Evolutionary conservation across 2,113 vertebrate genomes (phyloP).

Genomic region (Cyphomyrus plagiostoma): DNA sequence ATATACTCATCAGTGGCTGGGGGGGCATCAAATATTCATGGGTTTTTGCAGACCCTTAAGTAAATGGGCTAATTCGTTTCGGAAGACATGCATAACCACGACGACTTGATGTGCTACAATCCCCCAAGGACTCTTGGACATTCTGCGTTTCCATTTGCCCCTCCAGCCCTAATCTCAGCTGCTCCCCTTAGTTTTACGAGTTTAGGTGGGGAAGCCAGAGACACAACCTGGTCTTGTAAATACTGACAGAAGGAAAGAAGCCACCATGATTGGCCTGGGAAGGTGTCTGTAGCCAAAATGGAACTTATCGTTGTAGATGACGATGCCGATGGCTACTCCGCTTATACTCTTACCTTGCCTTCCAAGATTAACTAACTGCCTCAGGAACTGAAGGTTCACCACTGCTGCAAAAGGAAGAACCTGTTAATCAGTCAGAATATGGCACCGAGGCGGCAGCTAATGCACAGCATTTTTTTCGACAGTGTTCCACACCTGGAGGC

Average conservation of each 20-base stretch:
- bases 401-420: conserved; percentile 12
- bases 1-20: conserved; percentile 41
- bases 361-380: background rate
- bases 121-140: conserved; percentile 33
- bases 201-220: conserved; percentile 21
- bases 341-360: background rate
- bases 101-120: conserved; percentile 43
- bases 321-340: background rate
- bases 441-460: conserved; percentile 52
- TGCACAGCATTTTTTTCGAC: background rate
- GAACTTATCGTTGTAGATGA: background rate
- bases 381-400: background rate
- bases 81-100: conserved; percentile 61
- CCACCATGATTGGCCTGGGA: background rate
- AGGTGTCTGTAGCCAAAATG: background rate
- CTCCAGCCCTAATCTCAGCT: conserved; percentile 38
- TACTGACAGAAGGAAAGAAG: background rate
- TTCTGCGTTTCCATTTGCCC: background rate
- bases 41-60: conserved; percentile 59
- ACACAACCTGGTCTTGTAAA: background rate
- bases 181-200: conserved; percentile 37
- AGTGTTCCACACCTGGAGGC: background rate
- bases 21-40: conserved; percentile 67
- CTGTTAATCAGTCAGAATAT: conserved; percentile 30
- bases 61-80: conserved; percentile 69